These are phyloP conservation scores for Harpagifer antarcticus DNA, from an alignment of 2,797 vertebrate genomes.

Conservation along the genomic window DNA sequence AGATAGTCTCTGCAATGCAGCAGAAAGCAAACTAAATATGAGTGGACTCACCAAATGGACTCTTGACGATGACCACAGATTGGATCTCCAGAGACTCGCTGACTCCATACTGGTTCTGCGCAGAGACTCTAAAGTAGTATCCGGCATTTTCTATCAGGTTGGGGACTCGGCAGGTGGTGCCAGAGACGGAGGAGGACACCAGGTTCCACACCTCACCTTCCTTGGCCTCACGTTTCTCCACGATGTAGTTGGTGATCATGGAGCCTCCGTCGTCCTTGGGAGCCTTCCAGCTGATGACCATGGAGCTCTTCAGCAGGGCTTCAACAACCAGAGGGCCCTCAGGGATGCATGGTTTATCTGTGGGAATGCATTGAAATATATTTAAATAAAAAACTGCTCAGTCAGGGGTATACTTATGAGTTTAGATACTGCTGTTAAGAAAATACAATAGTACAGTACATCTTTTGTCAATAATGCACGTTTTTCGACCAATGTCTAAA, in stretches of 20 bases:
- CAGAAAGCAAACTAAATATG: not conserved
- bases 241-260: constrained; percentile 96
- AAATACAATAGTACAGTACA: too few species aligned
- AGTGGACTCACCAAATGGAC: constrained; percentile 91
- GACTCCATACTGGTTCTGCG: constrained; percentile 96
- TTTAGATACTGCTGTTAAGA: too few species aligned
- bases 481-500: too few species aligned
- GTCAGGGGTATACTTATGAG: too few species aligned
- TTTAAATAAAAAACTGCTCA: too few species aligned
- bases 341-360: constrained; percentile 96
- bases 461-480: too few species aligned
- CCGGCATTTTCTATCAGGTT: constrained; percentile 95
- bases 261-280: constrained; percentile 97
- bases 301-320: constrained; percentile 93
- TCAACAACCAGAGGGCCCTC: constrained; percentile 94
- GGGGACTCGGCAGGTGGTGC: constrained; percentile 93
- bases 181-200: constrained; percentile 94
- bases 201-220: constrained; percentile 96
- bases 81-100: constrained; percentile 94
- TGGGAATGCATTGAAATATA: constrained; percentile 13
- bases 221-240: constrained; percentile 97
- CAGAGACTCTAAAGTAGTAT: constrained; percentile 98
- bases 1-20: not conserved
- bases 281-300: constrained; percentile 96
- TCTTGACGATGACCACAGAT: constrained; percentile 93